Percentiles rank a stretch among this genome's conserved stretches.
phyloP scores from a whole-genome alignment of 2,113 vertebrate species.

The Micronycteris hirsuta region DNA sequence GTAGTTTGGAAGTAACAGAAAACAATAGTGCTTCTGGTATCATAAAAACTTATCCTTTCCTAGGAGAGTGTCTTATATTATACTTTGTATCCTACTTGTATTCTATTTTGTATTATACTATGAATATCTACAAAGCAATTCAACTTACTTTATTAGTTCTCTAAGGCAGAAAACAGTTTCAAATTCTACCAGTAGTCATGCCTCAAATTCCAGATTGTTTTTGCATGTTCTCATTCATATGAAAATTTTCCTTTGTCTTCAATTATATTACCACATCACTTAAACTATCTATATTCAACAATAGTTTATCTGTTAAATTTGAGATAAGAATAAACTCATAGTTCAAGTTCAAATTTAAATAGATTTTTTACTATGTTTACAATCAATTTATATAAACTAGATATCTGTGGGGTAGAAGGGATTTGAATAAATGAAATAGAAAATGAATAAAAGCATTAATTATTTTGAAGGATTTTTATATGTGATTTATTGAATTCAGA shows the following conservation, averaged over 20 bases:
- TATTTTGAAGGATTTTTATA: not conserved
- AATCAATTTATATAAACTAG: not conserved
- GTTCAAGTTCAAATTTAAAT: not conserved
- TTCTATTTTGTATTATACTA: not conserved
- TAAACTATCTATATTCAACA: not conserved
- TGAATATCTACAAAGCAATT: not conserved
- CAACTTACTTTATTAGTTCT: not conserved
- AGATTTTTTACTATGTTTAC: not conserved
- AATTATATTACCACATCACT: not conserved
- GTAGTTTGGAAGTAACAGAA: not conserved
- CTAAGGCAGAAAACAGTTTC: not conserved
- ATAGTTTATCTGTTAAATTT: not conserved
- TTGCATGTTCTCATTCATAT: not conserved
- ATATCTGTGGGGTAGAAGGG: not conserved
- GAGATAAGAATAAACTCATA: not conserved
- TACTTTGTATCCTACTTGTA: not conserved
- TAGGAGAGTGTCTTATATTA: not conserved
- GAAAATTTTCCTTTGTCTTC: not conserved
- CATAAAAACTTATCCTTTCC: not conserved
- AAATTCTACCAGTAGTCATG: not conserved
- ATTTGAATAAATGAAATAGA: not conserved
- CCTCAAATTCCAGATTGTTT: not conserved
- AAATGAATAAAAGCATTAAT: not conserved
- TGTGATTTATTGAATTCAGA: not conserved
- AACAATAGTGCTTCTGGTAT: not conserved